A percentile compares a stretch with the other conserved stretches of the same genome.
These are phyloP conservation scores for Drosophila willistoni DNA, from an alignment of 1,140 invertebrate genomes.

Conservation along the genomic window DNA sequence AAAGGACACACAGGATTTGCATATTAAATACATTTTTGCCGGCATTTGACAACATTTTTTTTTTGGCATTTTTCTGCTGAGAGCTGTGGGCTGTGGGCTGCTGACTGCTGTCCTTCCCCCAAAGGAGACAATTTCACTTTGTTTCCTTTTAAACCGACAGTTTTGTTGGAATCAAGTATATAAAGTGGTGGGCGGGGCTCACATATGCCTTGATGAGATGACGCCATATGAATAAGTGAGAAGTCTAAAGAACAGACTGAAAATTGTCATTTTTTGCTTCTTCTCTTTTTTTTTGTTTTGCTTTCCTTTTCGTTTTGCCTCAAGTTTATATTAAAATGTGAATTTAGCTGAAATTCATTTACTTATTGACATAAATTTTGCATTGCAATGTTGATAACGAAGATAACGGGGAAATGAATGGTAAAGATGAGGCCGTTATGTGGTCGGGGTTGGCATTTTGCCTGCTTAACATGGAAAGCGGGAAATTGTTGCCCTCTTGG, in stretches of 20 bases:
- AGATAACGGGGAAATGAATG: neutral
- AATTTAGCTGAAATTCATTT: constrained; percentile 71
- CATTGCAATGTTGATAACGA: constrained; percentile 54
- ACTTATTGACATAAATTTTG: constrained; percentile 71
- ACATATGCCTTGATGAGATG: constrained; percentile 36
- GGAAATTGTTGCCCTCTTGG: constrained; percentile 64
- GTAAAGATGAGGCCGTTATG: neutral
- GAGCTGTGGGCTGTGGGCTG: constrained; percentile 1
- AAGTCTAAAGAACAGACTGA: constrained; percentile 30
- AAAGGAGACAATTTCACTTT: constrained; percentile 67
- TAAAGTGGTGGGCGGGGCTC: constrained; percentile 46
- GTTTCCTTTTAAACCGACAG: constrained; percentile 57
- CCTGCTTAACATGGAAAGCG: constrained; percentile 63
- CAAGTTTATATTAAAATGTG: constrained; percentile 50
- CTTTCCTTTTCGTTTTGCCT: neutral
- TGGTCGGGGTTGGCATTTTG: neutral
- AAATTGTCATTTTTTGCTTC: neutral
- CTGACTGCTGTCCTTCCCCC: constrained; percentile 30
- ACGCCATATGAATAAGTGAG: constrained; percentile 57
- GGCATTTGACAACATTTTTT: constrained; percentile 28
- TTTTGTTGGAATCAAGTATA: constrained; percentile 59
- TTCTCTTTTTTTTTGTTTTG: neutral
- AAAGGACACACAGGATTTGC: constrained; percentile 70
- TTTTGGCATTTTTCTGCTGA: constrained; percentile 27
- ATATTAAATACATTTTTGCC: constrained; percentile 71